Conservation (phyloP, 2,888 invertebrate genomes). For the Pimpla rufipes region DNA sequence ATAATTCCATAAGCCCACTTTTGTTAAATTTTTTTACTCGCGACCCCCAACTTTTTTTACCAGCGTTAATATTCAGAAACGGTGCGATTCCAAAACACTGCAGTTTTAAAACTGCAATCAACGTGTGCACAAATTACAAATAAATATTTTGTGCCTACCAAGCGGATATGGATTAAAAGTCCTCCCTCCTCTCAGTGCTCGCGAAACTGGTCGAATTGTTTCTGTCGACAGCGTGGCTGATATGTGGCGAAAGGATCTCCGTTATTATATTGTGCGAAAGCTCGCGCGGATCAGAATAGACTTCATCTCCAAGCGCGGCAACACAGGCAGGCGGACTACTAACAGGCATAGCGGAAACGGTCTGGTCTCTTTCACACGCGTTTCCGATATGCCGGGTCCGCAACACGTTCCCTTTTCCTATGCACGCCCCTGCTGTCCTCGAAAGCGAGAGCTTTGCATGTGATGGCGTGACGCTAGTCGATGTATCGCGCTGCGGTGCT, state of each 20-base stretch:
- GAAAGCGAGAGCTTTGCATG: slow-evolving; percentile 41
- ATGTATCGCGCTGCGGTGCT: slow-evolving; percentile 52
- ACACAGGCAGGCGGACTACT: slow-evolving; percentile 34
- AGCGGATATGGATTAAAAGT: slow-evolving; percentile 6
- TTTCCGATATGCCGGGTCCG: slow-evolving; percentile 67
- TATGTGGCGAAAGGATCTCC: slow-evolving; percentile 68
- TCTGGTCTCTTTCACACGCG: slow-evolving; percentile 71
- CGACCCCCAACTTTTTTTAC: too few relatives aligned
- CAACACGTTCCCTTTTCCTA: slow-evolving; percentile 35
- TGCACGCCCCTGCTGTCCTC: slow-evolving; percentile 21
- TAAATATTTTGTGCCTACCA: slow-evolving; percentile 24
- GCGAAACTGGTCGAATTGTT: slow-evolving; percentile 38
- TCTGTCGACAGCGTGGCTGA: slow-evolving; percentile 43
- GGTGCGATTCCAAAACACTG: neutral
- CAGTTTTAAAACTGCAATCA: neutral
- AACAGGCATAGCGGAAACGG: slow-evolving; percentile 70
- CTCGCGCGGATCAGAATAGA: slow-evolving; percentile 59
- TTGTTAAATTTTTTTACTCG: neutral
- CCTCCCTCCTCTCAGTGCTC: neutral
- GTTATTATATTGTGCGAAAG: slow-evolving; percentile 72
- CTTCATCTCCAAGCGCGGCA: slow-evolving; percentile 51
- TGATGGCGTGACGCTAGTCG: slow-evolving; percentile 55
- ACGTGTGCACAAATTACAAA: neutral
- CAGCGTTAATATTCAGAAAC: too few relatives aligned
- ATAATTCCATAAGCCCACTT: too few relatives aligned